These are phyloP conservation scores for Neolamprologus caudopunctatus DNA, from an alignment of 2,113 vertebrate species.

Conservation along the genomic window DNA sequence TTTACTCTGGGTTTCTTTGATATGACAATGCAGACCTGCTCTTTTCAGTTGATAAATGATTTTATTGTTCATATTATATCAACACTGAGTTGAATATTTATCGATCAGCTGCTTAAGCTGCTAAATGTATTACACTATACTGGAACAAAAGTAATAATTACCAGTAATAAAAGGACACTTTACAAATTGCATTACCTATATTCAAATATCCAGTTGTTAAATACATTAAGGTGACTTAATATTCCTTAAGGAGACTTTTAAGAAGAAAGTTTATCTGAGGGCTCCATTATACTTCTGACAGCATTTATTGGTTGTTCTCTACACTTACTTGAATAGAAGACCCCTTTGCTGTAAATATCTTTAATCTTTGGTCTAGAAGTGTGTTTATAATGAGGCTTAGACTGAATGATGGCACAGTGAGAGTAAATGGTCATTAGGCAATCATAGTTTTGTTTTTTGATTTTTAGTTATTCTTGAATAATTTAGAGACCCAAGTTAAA, in stretches of 20 bases:
- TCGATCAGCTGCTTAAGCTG: not conserved
- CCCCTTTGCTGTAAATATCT: not conserved
- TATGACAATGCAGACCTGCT: not conserved
- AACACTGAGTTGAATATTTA: not conserved
- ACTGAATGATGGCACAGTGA: not conserved
- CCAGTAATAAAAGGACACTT: not conserved
- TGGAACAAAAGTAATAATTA: not conserved
- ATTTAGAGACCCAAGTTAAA: fast-evolving
- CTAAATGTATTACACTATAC: not conserved
- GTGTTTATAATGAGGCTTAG: not conserved
- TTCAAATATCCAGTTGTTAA: not conserved
- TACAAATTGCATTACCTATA: fast-evolving
- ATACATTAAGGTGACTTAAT: not conserved
- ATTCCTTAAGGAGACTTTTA: not conserved
- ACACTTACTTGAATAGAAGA: not conserved
- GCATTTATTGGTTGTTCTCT: not conserved
- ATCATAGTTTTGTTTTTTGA: not conserved
- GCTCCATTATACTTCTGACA: not conserved
- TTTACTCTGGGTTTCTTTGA: not conserved
- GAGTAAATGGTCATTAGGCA: not conserved
- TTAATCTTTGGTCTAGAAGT: not conserved
- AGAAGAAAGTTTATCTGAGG: not conserved
- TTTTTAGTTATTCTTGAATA: not conserved
- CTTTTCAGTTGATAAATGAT: not conserved
- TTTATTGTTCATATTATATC: not conserved